These are phyloP conservation scores for Zalophus californianus DNA, from an alignment of 2,797 vertebrate species.

Conservation along the genomic window DNA sequence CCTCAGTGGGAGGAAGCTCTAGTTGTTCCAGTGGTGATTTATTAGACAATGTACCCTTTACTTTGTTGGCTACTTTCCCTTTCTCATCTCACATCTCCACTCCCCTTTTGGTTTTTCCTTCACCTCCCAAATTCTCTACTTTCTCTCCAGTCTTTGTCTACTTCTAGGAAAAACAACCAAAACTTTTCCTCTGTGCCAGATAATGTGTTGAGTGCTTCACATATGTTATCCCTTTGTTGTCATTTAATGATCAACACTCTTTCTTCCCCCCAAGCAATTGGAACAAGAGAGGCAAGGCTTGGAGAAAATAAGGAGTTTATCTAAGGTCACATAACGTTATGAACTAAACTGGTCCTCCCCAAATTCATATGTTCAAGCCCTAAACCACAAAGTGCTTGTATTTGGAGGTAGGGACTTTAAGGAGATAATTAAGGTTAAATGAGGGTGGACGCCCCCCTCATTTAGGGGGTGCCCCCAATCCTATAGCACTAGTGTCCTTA, in stretches of 20 bases:
- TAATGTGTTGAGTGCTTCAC: neutral
- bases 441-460: neutral
- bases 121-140: neutral
- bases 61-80: neutral
- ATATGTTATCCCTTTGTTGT: neutral
- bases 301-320: neutral
- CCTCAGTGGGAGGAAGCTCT: neutral
- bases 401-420: neutral
- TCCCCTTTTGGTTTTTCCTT: neutral
- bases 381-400: neutral
- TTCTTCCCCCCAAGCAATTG: neutral
- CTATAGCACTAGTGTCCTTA: neutral
- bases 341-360: neutral
- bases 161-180: neutral
- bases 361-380: neutral
- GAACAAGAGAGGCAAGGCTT: neutral
- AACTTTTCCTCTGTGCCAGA: neutral
- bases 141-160: neutral
- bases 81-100: neutral
- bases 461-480: neutral
- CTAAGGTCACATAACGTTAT: neutral
- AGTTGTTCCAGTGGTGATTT: neutral
- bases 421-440: neutral
- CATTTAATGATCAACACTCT: neutral
- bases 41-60: neutral